Base-by-base conservation (phyloP, 2,113 vertebrate species). In the Lates calcarifer region DNA sequence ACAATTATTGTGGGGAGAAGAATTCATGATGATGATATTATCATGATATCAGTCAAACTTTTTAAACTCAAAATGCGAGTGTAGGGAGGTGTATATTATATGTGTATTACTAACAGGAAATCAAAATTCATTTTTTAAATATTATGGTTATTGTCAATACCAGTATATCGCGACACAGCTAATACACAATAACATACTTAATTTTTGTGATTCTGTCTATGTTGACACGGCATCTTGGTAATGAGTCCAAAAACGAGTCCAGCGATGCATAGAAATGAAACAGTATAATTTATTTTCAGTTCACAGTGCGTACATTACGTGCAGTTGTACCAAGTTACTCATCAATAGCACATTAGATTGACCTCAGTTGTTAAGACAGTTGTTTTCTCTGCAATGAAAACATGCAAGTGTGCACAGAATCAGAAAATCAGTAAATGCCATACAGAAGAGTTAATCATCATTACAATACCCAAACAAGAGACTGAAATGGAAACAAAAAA, bases 241-340 rank as follows among this genome's bases (percentile, higher is more conserved):
- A 5, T 3, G n/a, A 20, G 6, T 8, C 10, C 13, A 65, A 35
- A 56, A 73, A 43, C 1, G 31, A 67, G 47, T 18, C 43, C 14
- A 13, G 18, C 24, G 35, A 65, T 57, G 77, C 67, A 72, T 64
- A 33, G 81, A 91, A 79, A 83, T 84, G 79, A 84, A 92, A 93
- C 77, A 65, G 84, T 83, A 88, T 88, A n/a, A 76, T 95, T 94
- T 95, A 94, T 95, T 94, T 89, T 90, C 66, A 88, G 76, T 93
- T 94, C 93, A 95, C 94, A 95, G 94, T 94, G 94, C 86, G 83
- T 90, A 94, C 93, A 92, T 90, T 71, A 77, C 92, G 89, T 93
- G 91, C 89, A 85, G 82, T 89, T 91, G 88, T 87, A 92, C 80
- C 87, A 77, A 62, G 82, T 92, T 86, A 89, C 90, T 86, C 87